These are phyloP conservation scores for Regulus satrapa DNA, from an alignment of 2,113 vertebrate genomes.

Conservation along the genomic window DNA sequence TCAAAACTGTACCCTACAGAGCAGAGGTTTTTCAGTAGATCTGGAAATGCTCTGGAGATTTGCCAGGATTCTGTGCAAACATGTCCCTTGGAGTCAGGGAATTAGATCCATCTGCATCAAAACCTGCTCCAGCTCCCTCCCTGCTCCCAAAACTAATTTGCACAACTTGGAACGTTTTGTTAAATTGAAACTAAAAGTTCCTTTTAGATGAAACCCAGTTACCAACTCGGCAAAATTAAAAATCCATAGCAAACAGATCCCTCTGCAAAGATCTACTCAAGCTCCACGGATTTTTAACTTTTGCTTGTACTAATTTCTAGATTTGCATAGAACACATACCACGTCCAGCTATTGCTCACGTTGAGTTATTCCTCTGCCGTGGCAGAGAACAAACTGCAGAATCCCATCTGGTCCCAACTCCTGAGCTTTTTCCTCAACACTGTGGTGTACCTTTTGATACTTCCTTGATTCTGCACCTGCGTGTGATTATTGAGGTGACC, in stretches of 20 bases:
- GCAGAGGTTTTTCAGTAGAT: not conserved
- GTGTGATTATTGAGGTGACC: not conserved
- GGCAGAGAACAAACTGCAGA: not conserved
- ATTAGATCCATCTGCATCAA: not conserved
- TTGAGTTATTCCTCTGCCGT: no score
- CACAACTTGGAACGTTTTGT: not conserved
- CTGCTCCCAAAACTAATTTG: not conserved
- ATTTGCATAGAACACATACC: not conserved
- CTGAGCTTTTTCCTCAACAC: not conserved
- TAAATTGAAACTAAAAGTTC: not conserved
- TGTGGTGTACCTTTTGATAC: not conserved
- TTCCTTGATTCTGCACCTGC: not conserved
- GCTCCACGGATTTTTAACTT: not conserved
- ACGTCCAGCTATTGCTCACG: fast-evolving
- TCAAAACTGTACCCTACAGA: not conserved
- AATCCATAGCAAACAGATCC: not conserved
- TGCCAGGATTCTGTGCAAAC: not conserved
- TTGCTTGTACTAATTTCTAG: not conserved
- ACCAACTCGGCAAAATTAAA: not conserved
- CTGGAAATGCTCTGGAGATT: not conserved
- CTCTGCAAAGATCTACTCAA: not conserved
- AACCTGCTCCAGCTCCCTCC: not conserved
- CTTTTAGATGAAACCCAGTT: not conserved
- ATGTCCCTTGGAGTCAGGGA: not conserved
- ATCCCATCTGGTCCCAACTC: not conserved